phyloP scores from a whole-genome alignment of 1,140 invertebrate genomes.

The Cydia fagiglandana region DNA sequence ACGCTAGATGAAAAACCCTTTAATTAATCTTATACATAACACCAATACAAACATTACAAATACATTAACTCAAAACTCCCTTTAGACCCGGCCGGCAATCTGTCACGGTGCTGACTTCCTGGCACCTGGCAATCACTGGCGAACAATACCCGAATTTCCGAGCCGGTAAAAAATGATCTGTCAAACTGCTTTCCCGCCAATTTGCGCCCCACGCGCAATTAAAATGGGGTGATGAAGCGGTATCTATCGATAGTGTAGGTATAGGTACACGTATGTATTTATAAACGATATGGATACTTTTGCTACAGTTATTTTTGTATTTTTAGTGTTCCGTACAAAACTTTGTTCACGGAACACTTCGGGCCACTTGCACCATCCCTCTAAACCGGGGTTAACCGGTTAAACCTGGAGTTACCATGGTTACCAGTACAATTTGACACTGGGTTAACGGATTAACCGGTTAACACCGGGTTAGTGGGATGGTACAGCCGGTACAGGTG shows the following conservation, averaged over 20 bases:
- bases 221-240: conserved; percentile 20
- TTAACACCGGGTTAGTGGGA: too few relatives aligned
- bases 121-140: conserved; percentile 21
- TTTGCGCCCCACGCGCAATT: conserved; percentile 24
- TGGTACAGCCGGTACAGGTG: too few relatives aligned
- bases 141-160: conserved; percentile 31
- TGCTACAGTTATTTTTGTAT: background rate
- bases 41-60: background rate
- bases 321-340: too few relatives aligned
- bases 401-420: too few relatives aligned
- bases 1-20: too few relatives aligned
- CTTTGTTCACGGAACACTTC: too few relatives aligned
- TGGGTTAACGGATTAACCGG: too few relatives aligned
- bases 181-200: conserved; percentile 29
- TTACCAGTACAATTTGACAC: too few relatives aligned
- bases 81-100: background rate
- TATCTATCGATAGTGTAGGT: background rate
- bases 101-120: conserved; percentile 21
- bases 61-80: background rate
- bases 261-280: background rate
- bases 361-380: too few relatives aligned
- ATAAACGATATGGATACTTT: conserved; percentile 12
- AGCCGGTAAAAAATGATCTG: conserved; percentile 30
- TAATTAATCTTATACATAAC: background rate
- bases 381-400: too few relatives aligned